Percentiles rank a stretch among this genome's conserved stretches.
Conservation (phyloP, 30 jellyfish, hydroid and myxozoan genomes). For the Catostylus mosaicus region DNA sequence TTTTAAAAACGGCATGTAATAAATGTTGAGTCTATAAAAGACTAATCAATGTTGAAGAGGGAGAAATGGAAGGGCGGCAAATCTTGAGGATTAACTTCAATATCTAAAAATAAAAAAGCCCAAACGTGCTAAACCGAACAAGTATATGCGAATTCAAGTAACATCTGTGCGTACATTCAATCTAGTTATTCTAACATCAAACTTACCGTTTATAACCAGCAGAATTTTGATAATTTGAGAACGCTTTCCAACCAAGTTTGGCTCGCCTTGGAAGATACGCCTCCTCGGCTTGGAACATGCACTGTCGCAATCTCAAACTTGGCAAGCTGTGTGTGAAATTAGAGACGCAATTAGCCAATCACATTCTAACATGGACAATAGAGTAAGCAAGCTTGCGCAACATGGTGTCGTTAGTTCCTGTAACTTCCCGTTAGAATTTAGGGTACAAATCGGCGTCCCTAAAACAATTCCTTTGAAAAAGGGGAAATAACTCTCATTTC, state of each 20-base stretch:
- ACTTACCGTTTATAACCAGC: constrained; percentile 2
- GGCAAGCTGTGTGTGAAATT: constrained; percentile 14
- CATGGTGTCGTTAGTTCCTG: constrained; percentile 25
- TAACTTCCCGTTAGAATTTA: constrained; percentile 27
- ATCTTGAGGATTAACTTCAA: too few species aligned
- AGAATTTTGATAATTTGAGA: not conserved
- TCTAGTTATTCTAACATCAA: too few species aligned
- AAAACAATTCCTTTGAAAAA: too few species aligned
- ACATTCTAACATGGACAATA: not conserved
- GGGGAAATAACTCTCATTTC: too few species aligned
- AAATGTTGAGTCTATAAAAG: too few species aligned
- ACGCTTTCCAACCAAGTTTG: not conserved
- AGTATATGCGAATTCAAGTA: not conserved
- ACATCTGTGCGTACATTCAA: not conserved
- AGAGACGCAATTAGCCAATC: constrained; percentile 24
- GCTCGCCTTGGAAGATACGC: constrained; percentile 10
- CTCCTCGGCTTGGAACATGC: constrained; percentile 15
- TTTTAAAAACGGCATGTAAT: too few species aligned
- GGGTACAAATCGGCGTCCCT: too few species aligned
- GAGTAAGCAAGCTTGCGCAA: constrained; percentile 40
- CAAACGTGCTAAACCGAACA: too few species aligned
- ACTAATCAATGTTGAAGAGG: too few species aligned
- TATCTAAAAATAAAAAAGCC: too few species aligned
- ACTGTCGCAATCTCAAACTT: constrained; percentile 6
- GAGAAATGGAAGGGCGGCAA: too few species aligned